phyloP scores from a whole-genome alignment of 2,113 vertebrate species.

The Meles meles region DNA sequence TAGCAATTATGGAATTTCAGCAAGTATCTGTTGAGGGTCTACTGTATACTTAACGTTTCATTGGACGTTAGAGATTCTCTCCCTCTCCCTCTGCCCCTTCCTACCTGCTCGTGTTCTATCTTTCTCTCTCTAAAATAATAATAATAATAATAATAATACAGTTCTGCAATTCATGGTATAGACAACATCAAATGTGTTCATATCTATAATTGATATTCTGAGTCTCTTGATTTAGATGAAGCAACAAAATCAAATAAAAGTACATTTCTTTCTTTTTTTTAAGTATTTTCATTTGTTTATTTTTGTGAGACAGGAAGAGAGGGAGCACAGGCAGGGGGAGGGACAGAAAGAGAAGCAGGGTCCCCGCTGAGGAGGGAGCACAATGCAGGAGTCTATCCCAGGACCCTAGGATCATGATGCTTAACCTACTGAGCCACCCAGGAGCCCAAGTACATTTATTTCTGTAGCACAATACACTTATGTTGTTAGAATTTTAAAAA shows the following conservation, averaged over 20 bases:
- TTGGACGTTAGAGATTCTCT: not conserved
- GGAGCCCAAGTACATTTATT: not conserved
- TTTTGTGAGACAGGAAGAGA: not conserved
- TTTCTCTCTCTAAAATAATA: not conserved
- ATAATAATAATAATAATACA: not conserved
- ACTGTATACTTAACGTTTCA: not conserved
- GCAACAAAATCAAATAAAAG: constrained; percentile 2
- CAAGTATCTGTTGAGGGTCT: not conserved
- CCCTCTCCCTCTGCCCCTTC: not conserved
- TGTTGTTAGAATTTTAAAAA: not conserved
- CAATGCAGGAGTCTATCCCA: not conserved
- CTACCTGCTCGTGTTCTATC: not conserved
- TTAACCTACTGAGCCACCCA: not conserved
- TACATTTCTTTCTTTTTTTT: not conserved
- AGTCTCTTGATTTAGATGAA: constrained; percentile 14
- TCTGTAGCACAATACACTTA: not conserved
- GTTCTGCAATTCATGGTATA: not conserved
- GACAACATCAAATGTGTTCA: not conserved
- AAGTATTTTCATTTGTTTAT: no score
- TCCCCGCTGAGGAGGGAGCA: not conserved
- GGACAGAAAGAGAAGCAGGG: not conserved
- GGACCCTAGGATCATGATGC: not conserved
- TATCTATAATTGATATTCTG: not conserved
- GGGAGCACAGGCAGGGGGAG: not conserved
- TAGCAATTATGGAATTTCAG: not conserved